These are phyloP conservation scores for Valencia hispanica DNA, from an alignment of 2,797 vertebrate genomes.

Conservation along the genomic window DNA sequence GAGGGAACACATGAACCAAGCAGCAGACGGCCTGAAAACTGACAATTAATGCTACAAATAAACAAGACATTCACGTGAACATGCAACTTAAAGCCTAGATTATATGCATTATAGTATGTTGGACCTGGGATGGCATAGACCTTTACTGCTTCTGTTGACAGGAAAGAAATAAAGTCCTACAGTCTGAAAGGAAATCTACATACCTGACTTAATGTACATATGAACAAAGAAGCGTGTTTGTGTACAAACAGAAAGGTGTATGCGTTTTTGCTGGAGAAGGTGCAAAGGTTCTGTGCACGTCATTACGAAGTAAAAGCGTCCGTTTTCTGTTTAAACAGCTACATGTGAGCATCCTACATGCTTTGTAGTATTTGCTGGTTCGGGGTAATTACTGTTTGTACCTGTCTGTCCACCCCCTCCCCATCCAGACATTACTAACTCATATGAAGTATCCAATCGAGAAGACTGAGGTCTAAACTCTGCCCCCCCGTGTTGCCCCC, in stretches of 20 bases:
- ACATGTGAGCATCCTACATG: conserved; percentile 51
- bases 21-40: conserved; percentile 10
- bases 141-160: conserved; percentile 26
- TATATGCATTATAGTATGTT: conserved; percentile 56
- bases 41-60: conserved; percentile 31
- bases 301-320: conserved; percentile 57
- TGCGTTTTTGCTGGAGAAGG: conserved; percentile 56
- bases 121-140: conserved; percentile 45
- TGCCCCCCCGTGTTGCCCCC: conserved; percentile 54
- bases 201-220: conserved; percentile 55
- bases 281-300: conserved; percentile 63
- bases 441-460: conserved; percentile 51
- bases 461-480: conserved; percentile 44
- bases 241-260: conserved; percentile 57
- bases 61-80: conserved; percentile 60
- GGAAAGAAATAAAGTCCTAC: conserved; percentile 25
- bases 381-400: conserved; percentile 65
- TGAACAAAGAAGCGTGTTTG: conserved; percentile 52
- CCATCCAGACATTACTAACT: conserved; percentile 32
- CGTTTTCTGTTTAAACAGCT: conserved; percentile 44
- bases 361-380: conserved; percentile 69
- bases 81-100: conserved; percentile 65
- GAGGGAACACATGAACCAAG: conserved; percentile 45
- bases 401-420: conserved; percentile 51
- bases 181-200: conserved; percentile 43